Percentiles rank a stretch among this genome's conserved stretches.
Evolutionary conservation across 1,140 invertebrate genomes (phyloP).

Genomic region (Pararge aegeria): DNA sequence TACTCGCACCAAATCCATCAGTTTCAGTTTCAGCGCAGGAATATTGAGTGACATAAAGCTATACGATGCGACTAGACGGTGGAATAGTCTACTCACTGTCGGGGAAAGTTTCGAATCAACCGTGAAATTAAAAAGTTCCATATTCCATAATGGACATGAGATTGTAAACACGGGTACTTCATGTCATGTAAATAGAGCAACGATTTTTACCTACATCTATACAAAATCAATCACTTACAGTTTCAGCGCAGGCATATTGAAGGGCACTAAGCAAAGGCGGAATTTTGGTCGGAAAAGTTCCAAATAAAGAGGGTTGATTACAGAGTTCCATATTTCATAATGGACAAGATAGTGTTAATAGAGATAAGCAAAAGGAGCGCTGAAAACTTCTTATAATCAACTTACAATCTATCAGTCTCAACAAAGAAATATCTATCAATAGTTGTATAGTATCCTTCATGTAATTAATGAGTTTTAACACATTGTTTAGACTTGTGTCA

Average conservation of each 20-base stretch:
- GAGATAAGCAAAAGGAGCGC: too few species aligned
- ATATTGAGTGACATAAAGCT: constrained; percentile 2
- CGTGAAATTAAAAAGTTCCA: constrained; percentile 4
- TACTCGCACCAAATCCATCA: not conserved
- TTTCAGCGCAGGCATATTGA: not conserved
- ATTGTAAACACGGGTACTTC: not conserved
- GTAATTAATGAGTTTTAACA: too few species aligned
- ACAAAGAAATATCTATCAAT: too few species aligned
- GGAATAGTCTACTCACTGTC: not conserved
- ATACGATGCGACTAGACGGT: too few species aligned
- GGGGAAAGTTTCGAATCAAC: constrained; percentile 1
- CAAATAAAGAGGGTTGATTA: not conserved
- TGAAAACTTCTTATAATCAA: too few species aligned
- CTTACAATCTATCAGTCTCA: too few species aligned
- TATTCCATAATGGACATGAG: constrained; percentile 1
- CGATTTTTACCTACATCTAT: not conserved
- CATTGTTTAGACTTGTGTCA: too few species aligned
- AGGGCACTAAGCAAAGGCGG: not conserved
- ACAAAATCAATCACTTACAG: not conserved
- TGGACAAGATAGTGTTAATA: not conserved
- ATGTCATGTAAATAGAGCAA: too few species aligned
- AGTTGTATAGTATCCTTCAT: too few species aligned
- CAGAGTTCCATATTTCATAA: not conserved
- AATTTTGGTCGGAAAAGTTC: not conserved
- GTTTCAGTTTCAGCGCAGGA: not conserved